phyloP scores from a whole-genome alignment of 2,113 vertebrate species.

The Caranx ignobilis region DNA sequence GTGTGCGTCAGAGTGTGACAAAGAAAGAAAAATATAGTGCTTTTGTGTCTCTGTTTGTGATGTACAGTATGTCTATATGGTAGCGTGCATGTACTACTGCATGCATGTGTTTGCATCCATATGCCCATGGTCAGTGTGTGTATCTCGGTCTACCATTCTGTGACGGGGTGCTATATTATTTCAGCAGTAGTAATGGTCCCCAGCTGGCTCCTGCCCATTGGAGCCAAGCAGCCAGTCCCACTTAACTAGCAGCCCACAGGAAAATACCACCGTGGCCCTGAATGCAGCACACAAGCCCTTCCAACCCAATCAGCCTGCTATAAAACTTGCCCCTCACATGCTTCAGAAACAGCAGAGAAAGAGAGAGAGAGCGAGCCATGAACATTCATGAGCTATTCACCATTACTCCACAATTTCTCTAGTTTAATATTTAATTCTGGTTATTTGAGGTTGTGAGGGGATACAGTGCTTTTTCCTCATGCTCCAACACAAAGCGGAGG shows the following conservation, averaged over 20 bases:
- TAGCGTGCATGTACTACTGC: not conserved
- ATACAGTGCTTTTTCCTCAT: constrained; percentile 7
- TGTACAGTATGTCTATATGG: not conserved
- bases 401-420: constrained; percentile 35
- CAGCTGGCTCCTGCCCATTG: constrained; percentile 75
- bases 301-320: constrained; percentile 60
- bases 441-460: constrained; percentile 21
- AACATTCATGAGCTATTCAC: constrained; percentile 46
- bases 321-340: constrained; percentile 70
- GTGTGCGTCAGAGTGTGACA: not conserved
- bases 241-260: constrained; percentile 79
- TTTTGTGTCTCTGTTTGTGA: constrained; percentile 26
- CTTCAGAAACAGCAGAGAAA: constrained; percentile 41
- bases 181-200: constrained; percentile 73
- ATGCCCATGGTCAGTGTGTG: constrained; percentile 30
- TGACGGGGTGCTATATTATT: constrained; percentile 64
- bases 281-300: constrained; percentile 58
- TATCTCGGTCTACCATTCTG: constrained; percentile 34
- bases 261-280: constrained; percentile 72
- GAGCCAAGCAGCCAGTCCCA: constrained; percentile 70
- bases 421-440: constrained; percentile 29
- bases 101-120: constrained; percentile 39
- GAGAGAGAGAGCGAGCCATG: constrained; percentile 21
- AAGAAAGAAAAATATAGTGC: not conserved
- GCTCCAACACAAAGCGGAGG: constrained; percentile 9